Evolutionary conservation across 92 coral and sea anemone species (phyloP), one percentile per base, ranked within the genome.

Genomic region (Bergia puertoricense): DNA sequence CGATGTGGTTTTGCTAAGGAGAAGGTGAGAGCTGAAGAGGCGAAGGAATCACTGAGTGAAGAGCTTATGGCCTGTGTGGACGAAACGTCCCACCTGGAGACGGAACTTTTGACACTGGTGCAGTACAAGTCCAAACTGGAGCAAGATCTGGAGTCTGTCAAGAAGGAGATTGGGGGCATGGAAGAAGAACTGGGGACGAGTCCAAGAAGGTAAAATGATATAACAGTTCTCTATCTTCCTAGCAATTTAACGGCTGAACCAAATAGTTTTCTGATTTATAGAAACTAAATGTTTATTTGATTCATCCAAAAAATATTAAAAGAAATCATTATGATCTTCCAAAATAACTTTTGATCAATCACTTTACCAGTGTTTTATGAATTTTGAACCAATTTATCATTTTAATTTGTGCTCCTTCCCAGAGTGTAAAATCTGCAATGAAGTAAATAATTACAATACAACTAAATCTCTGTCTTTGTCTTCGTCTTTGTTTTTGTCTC

Each of bases 101-200:
- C 94, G 3, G 97, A 97, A 44, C 91, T 97, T 3, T 88, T 92
- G 80, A 98, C 93, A 78, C 89, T 94, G 90, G 91, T 97, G 74
- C 91, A 93, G 76, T 94, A 97, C 85, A 91, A 96, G 83, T 90
- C 94, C 73, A 93, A 87, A 37, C 88, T 97, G 69, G 99, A 96
- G 85, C 88, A 90, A 48, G 99, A 97, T 59, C 84, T 97, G 76
- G 91, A 83, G 72, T 79, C 86, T 14, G 92, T 97, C 50, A 94
- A 95, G 74, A 93, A 87, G 57, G 93, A 92, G 76, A 93, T 97
- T 8, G 90, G 93, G 43, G 92, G 90, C 14, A 74, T 95, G 89
- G 96, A 97, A 56, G 96, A 91, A 16, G 98, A 95, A 82, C 57
- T 95, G 40, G 90, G 92, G 5, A 84, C 57, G 81, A 80, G 86